Evolutionary conservation across 2,797 vertebrate species (phyloP).

Genomic region (Echiichthys vipera): DNA sequence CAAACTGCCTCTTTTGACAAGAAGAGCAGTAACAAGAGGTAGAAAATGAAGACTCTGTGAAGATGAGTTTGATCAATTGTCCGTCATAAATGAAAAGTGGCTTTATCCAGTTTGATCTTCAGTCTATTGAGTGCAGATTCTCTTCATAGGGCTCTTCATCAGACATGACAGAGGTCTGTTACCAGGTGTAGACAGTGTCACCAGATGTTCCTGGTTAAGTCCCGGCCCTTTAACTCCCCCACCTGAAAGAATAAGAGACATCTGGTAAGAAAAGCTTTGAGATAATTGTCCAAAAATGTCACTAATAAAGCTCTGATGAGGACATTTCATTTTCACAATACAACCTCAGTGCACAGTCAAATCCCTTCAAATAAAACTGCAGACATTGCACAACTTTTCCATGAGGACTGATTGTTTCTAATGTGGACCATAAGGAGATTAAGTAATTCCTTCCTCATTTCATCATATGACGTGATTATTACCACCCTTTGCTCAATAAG

Average conservation of each 20-base stretch:
- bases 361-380: conserved; percentile 8
- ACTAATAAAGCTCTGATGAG: conserved; percentile 5
- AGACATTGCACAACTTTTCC: conserved; percentile 6
- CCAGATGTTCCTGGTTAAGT: conserved; percentile 32
- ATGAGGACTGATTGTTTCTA: conserved; percentile 6
- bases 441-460: conserved; percentile 46
- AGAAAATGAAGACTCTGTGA: conserved; percentile 26
- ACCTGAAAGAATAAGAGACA: conserved; percentile 64
- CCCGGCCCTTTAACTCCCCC: conserved; percentile 6
- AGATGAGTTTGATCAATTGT: conserved; percentile 4
- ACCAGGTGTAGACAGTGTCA: background rate
- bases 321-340: background rate
- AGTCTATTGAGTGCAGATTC: conserved; percentile 3
- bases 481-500: conserved; percentile 37
- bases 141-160: conserved; percentile 13
- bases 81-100: conserved; percentile 25
- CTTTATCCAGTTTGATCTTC: conserved; percentile 27
- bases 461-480: conserved; percentile 37
- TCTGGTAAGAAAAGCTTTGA: conserved; percentile 31
- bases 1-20: conserved; percentile 27
- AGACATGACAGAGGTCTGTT: conserved; percentile 11
- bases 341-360: background rate
- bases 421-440: conserved; percentile 30
- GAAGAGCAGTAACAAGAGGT: conserved; percentile 38
- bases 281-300: background rate